Base-by-base conservation (phyloP, 2,113 vertebrate genomes). In the Alethe castanea region DNA sequence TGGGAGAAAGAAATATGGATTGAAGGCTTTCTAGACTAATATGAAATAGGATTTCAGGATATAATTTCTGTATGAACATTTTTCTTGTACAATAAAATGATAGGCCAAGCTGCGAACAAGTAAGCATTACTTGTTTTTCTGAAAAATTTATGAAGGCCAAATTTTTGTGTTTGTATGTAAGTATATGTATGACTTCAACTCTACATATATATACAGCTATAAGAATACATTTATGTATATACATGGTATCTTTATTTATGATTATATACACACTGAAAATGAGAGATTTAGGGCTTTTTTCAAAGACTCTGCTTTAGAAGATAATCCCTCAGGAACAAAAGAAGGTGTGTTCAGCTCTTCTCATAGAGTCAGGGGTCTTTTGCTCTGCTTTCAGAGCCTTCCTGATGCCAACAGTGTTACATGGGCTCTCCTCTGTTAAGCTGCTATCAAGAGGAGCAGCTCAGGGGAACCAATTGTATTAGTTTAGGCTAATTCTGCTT, bases 401-500 rank as follows among this genome's bases (percentile, higher is more conserved):
- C 29, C 33, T 86, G 57, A 76, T 85, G 61, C 77, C 45, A 44
- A 0, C 23, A 29, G 60, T 24, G 14, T 81, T 84, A 40, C 3
- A 3, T 45, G 82, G 16, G 24, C 59, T 94, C 57, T 88, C 19
- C 69, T 83, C 18, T 61, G 60, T 73, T 95, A 95, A 94, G 77
- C 82, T 81, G 72, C 22, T 78, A 78, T 44, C 36, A 74, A 81
- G 89, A 90, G 64, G 66, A n/a, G 40, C 72, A 88, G 81, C 67
- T 82, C 87, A 78, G 13, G 81, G 93, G 76, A 83, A 82, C 64
- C 90, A 88, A 54, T 91, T 86, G 65, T 90, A 45, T 89, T 88
- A 82, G 62, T 81, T 96, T 81, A 61, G 65, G 61, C 79, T 96
- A 93, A 95, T 95, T 93, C 90, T 76, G 25, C 65, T 88, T 9